A percentile compares a stretch with the other conserved stretches of the same genome.
phyloP scores from a whole-genome alignment of 1,140 invertebrate genomes.

The Eupristina koningsbergeri region DNA sequence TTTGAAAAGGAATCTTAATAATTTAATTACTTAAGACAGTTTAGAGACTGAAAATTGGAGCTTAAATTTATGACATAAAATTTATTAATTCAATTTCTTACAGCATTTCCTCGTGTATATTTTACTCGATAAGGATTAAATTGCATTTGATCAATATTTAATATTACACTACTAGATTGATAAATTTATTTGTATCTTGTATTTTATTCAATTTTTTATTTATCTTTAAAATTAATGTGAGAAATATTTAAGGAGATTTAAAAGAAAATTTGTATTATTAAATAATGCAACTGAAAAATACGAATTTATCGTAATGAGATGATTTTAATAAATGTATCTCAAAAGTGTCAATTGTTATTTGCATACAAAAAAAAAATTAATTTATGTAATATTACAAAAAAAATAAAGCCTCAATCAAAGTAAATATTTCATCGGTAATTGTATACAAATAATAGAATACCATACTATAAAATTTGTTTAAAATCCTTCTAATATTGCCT shows the following conservation, averaged over 20 bases:
- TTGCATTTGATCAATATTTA: too few species aligned
- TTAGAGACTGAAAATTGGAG: slow-evolving; percentile 41
- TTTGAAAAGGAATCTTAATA: background rate
- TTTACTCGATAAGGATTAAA: too few species aligned
- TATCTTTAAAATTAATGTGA: too few species aligned
- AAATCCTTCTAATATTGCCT: background rate
- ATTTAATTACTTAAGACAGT: slow-evolving; percentile 24
- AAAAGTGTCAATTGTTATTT: slow-evolving; percentile 16
- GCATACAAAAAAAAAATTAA: background rate
- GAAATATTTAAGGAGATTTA: too few species aligned
- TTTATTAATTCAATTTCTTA: background rate
- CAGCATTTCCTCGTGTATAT: background rate
- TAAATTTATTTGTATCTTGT: too few species aligned
- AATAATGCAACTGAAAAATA: background rate
- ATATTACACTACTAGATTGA: too few species aligned
- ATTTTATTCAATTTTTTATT: too few species aligned
- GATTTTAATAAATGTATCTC: background rate
- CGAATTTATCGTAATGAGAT: background rate
- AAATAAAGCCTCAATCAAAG: background rate
- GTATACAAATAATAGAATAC: background rate
- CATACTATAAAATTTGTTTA: too few species aligned
- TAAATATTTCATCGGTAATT: slow-evolving; percentile 2
- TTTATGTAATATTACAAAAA: slow-evolving; percentile 18
- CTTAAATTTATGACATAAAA: slow-evolving; percentile 24
- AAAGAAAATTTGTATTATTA: too few species aligned